Conservation (phyloP, 2,113 vertebrate genomes). For the Salvator merianae region DNA sequence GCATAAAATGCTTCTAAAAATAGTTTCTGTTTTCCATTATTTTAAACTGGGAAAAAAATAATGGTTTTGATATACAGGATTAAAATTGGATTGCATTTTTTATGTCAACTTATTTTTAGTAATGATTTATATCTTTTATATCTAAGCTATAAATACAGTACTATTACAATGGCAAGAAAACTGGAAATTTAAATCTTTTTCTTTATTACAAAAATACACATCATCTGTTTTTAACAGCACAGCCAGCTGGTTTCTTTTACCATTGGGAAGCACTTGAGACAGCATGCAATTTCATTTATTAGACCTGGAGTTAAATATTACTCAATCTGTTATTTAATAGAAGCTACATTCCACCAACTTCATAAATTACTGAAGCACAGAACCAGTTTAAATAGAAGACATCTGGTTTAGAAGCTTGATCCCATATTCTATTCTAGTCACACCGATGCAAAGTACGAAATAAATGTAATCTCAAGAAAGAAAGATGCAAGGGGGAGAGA, state of each 20-base stretch:
- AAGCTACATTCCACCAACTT: constrained; percentile 76
- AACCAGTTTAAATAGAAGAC: constrained; percentile 73
- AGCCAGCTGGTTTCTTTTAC: constrained; percentile 80
- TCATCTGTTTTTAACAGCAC: constrained; percentile 63
- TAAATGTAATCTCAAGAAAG: constrained; percentile 67
- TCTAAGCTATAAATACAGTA: constrained; percentile 67
- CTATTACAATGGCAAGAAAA: constrained; percentile 76
- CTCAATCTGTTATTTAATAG: constrained; percentile 78
- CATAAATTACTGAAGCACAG: constrained; percentile 76
- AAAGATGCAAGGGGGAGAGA: constrained; percentile 28
- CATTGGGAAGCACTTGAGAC: constrained; percentile 70
- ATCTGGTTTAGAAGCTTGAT: constrained; percentile 70
- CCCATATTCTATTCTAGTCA: constrained; percentile 51
- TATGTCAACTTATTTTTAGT: constrained; percentile 47
- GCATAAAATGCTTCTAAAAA: not conserved
- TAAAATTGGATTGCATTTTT: constrained; percentile 51
- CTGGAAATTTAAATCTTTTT: constrained; percentile 75
- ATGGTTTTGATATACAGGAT: constrained; percentile 13
- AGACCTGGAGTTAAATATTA: constrained; percentile 73
- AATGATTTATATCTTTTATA: constrained; percentile 30
- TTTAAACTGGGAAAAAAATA: not conserved
- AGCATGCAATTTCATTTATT: constrained; percentile 78
- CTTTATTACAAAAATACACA: constrained; percentile 70
- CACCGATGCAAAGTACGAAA: constrained; percentile 47
- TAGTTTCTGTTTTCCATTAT: constrained; percentile 3